A percentile compares a stretch with the other conserved stretches of the same genome.
Evolutionary conservation across 2,113 vertebrate species (phyloP).

Genomic region (Hemiscyllium ocellatum): DNA sequence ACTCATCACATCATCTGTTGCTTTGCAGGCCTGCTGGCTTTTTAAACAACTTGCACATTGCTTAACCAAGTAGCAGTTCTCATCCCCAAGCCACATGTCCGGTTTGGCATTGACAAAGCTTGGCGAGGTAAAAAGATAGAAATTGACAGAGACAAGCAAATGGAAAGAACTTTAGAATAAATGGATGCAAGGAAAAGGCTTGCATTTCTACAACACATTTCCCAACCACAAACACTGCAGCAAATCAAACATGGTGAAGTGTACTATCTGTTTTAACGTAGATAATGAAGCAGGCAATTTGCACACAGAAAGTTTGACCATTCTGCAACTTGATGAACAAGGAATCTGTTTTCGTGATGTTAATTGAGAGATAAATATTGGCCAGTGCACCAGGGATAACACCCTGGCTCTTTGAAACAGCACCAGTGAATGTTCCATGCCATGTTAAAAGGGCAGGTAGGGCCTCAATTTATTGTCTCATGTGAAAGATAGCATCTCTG

Average conservation of each 20-base stretch:
- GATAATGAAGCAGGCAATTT: neutral
- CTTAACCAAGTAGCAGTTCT: neutral
- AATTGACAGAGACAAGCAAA: neutral
- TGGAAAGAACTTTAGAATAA: neutral
- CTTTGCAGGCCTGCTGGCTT: neutral
- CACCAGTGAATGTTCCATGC: neutral
- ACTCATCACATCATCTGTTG: neutral
- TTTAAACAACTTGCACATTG: conserved; percentile 8
- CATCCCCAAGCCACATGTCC: conserved; percentile 2
- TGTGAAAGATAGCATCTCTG: no score
- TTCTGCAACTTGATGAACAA: neutral
- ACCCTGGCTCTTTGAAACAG: neutral
- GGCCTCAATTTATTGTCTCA: no score
- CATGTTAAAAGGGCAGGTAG: no score
- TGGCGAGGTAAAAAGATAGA: neutral
- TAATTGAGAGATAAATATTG: neutral
- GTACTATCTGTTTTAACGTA: neutral
- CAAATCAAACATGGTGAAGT: neutral
- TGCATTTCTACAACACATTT: neutral
- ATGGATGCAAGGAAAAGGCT: neutral
- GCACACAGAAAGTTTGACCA: neutral
- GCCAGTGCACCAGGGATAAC: neutral
- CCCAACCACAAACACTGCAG: neutral
- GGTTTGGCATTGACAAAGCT: neutral
- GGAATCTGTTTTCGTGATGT: neutral